Percentiles rank a stretch among this genome's conserved stretches.
These are phyloP conservation scores for Spicauda simplicius DNA, from an alignment of 2,888 invertebrate species.

Conservation along the genomic window DNA sequence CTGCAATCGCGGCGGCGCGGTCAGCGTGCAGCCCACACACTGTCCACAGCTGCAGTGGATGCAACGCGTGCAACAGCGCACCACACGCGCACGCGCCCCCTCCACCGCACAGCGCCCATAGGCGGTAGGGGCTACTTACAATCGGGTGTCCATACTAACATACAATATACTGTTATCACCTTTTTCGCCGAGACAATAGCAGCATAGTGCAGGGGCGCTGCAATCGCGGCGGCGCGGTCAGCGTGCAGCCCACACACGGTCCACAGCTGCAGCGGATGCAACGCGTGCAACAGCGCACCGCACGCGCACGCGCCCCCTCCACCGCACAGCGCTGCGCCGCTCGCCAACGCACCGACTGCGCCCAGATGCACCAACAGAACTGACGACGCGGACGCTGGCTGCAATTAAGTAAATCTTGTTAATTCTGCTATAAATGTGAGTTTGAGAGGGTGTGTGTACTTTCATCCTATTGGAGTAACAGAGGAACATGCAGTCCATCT, in stretches of 20 bases:
- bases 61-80: constrained; percentile 87
- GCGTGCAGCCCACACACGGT: constrained; percentile 92
- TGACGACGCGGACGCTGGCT: constrained; percentile 88
- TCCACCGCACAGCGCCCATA: constrained; percentile 88
- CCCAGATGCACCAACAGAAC: constrained; percentile 90
- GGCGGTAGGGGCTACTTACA: no score
- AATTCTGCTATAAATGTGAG: no score
- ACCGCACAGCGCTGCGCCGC: constrained; percentile 88
- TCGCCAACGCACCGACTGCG: constrained; percentile 87
- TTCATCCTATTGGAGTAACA: no score
- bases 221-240: constrained; percentile 92
- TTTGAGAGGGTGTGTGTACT: no score
- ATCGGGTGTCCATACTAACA: no score
- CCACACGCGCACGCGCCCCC: constrained; percentile 87
- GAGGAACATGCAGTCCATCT: no score
- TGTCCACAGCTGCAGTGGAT: constrained; percentile 92
- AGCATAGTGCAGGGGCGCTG: constrained; percentile 91
- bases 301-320: constrained; percentile 87
- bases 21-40: no score
- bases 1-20: no score
- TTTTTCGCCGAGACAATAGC: constrained; percentile 90
- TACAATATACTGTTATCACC: no score
- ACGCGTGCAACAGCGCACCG: constrained; percentile 88
- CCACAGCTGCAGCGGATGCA: constrained; percentile 91
- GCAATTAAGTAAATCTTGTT: constrained; percentile 52